Base-by-base conservation (phyloP, 2,113 vertebrate species). In the Acanthochromis polyacanthus region DNA sequence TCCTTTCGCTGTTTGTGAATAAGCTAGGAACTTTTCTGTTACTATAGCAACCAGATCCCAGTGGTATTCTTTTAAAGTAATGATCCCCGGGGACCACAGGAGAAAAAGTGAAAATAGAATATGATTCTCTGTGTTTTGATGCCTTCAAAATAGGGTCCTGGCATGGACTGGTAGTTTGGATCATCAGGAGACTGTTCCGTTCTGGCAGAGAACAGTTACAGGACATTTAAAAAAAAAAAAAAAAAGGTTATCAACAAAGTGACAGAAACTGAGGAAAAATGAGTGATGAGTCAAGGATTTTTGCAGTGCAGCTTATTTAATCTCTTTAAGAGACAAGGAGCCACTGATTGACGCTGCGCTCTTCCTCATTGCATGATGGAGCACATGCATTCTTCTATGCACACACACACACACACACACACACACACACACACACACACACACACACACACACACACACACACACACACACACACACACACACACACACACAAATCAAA, bases 401-500 rank as follows among this genome's bases (percentile, higher is more conserved):
- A 55, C 12, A 65, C 75, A 66, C 45, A 61, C 70, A 61, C 65
- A 66, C 76, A 75, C 80, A 72, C 74, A 77, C 25, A 55, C 65
- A 66, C 76, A 75, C 80, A 72, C 76, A 77, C 82, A 87, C 88
- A 86, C 84, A 70, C 66, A 65, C 70, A 67, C 72, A 75, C 80
- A 72, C 74, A 77, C 25, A 55, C 63, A 55, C 12, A 65, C 75
- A 66, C 45, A 61, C 70, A 61, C 65, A 66, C 76, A 75, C 80
- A 72, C 74, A 77, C 25, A 55, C 63, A 55, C 12, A 65, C 75
- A 66, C 45, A 61, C 70, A 61, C 65, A 66, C 76, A 75, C 80
- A 72, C 74, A 77, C 25, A 55, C 65, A 66, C 76, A 75, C 80
- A 72, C 76, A 77, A 83, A 82, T 90, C 82, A 87, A 89, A 86